phyloP scores from a whole-genome alignment of 2,888 invertebrate genomes.

The Lapara coniferarum region DNA sequence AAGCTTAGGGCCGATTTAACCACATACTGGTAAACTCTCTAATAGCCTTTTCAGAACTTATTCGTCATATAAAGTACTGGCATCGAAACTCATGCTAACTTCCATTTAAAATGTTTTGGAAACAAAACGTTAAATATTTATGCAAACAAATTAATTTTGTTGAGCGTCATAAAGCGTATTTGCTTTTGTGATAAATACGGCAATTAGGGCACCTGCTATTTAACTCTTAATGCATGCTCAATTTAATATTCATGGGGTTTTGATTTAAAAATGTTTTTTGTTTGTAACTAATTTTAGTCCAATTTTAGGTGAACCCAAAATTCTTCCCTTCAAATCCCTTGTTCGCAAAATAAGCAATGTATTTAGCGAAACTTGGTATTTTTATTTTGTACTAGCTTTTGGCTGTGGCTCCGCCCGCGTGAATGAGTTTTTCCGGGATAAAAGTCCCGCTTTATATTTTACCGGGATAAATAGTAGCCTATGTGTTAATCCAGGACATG shows the following conservation, averaged over 20 bases:
- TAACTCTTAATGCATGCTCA: conserved; percentile 19
- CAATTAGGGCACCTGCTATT: conserved; percentile 42
- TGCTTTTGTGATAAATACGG: conserved; percentile 59
- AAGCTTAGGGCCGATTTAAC: no score
- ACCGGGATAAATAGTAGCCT: no score
- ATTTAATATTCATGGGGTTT: conserved; percentile 28
- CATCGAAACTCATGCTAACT: neutral
- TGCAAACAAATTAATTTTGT: conserved; percentile 54
- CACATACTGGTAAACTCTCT: no score
- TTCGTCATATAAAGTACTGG: neutral
- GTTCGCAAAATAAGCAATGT: no score
- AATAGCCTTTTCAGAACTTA: no score
- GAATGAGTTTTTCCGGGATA: no score
- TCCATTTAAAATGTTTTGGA: neutral
- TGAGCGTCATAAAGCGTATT: conserved; percentile 50
- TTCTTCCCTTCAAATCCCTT: no score
- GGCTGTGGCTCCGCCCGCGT: no score
- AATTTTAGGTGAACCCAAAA: neutral
- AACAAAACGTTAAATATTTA: conserved; percentile 29
- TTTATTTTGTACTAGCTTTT: no score
- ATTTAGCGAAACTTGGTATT: no score
- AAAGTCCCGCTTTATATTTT: no score
- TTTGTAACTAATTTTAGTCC: neutral
- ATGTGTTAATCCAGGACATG: no score
- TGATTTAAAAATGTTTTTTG: conserved; percentile 13